phyloP scores from a whole-genome alignment of 2,113 vertebrate genomes.

The Balaenoptera acutorostrata region DNA sequence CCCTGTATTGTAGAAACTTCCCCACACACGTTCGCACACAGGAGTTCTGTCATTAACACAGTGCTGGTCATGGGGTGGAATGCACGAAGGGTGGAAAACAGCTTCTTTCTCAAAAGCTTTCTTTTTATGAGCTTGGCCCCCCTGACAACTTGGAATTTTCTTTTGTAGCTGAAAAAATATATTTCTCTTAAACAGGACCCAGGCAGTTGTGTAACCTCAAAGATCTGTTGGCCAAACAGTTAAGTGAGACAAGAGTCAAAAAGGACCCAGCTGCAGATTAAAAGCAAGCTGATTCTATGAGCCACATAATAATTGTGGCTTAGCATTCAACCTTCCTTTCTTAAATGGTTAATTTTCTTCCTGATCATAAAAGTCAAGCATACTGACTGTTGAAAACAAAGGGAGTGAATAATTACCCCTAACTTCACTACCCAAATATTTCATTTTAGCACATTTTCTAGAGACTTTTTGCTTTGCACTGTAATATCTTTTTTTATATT shows the following conservation, averaged over 20 bases:
- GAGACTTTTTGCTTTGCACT: neutral
- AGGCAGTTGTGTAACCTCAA: neutral
- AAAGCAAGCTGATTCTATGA: neutral
- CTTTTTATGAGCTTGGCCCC: neutral
- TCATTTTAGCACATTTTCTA: neutral
- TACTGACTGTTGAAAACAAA: neutral
- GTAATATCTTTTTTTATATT: neutral
- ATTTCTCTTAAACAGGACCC: constrained; percentile 6
- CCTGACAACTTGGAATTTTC: constrained; percentile 38
- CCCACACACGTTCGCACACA: constrained; percentile 8
- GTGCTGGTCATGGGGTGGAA: neutral
- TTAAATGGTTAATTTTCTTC: neutral
- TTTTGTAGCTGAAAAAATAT: constrained; percentile 9
- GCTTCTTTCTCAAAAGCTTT: constrained; percentile 31
- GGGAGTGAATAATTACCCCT: neutral
- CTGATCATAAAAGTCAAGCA: neutral
- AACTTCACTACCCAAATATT: neutral
- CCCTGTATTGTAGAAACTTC: constrained; percentile 6
- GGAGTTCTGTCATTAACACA: constrained; percentile 3
- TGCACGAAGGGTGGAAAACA: neutral
- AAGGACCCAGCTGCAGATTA: neutral
- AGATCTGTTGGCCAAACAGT: neutral
- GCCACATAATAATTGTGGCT: neutral
- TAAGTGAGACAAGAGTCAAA: neutral
- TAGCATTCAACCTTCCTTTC: neutral